Percentiles rank a stretch among this genome's conserved stretches.
These are phyloP conservation scores for Scaptomyza tumidula DNA, from an alignment of 2,888 invertebrate genomes.

Conservation along the genomic window DNA sequence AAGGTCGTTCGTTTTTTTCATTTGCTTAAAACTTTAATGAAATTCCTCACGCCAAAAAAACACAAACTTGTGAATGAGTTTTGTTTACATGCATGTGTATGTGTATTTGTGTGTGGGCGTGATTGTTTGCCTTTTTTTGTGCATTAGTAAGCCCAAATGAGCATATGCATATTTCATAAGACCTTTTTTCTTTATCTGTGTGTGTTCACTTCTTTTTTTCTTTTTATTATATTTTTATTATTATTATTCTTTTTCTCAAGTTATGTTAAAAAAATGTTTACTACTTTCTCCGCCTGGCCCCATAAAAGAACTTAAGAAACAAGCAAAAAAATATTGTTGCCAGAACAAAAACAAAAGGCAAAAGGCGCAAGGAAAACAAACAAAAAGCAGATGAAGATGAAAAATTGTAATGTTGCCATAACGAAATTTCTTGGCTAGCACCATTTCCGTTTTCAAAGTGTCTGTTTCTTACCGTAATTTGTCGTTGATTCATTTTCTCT, in stretches of 20 bases:
- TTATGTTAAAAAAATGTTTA: constrained; percentile 68
- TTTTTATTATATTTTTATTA: constrained; percentile 16
- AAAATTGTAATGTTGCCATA: constrained; percentile 62
- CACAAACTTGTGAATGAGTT: constrained; percentile 30
- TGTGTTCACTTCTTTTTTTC: background rate
- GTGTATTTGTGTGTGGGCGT: constrained; percentile 18
- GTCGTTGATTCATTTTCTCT: constrained; percentile 73
- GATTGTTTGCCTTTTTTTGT: constrained; percentile 29
- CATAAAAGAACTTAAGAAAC: constrained; percentile 52
- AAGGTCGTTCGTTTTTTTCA: constrained; percentile 30
- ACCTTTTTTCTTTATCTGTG: constrained; percentile 54
- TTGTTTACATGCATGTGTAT: constrained; percentile 3
- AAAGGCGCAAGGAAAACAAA: constrained; percentile 6
- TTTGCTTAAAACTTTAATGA: constrained; percentile 65
- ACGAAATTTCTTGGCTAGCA: constrained; percentile 62
- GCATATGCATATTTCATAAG: constrained; percentile 78
- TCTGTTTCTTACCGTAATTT: constrained; percentile 71
- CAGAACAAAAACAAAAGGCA: background rate
- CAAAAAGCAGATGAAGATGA: constrained; percentile 27
- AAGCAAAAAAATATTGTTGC: constrained; percentile 53
- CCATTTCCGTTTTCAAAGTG: constrained; percentile 67
- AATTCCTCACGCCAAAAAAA: constrained; percentile 31
- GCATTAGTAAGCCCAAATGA: constrained; percentile 57
- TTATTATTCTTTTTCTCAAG: constrained; percentile 36
- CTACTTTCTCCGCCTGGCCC: constrained; percentile 48